A percentile compares a stretch with the other conserved stretches of the same genome.
phyloP scores from a whole-genome alignment of 2,797 vertebrate species.

The Peromyscus melanophrys region DNA sequence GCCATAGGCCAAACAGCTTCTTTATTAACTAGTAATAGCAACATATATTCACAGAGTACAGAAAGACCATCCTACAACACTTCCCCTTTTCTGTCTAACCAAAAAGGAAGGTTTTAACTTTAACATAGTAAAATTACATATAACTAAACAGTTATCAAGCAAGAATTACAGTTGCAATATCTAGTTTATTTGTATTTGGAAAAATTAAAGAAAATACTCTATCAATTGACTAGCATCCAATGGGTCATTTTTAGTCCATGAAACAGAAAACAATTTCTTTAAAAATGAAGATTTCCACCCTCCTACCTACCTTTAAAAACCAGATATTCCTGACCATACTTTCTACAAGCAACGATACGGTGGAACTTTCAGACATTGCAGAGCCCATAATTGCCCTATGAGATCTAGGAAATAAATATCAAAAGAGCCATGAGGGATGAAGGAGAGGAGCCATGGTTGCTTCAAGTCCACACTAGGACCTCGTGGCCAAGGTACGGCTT shows the following conservation, averaged over 20 bases:
- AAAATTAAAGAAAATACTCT: too few species aligned
- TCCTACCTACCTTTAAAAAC: background rate
- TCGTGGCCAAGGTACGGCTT: fast-evolving
- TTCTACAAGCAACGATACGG: background rate
- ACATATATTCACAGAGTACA: too few species aligned
- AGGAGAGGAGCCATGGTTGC: too few species aligned
- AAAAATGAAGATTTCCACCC: background rate
- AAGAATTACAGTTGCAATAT: too few species aligned
- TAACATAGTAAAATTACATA: too few species aligned
- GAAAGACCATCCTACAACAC: too few species aligned
- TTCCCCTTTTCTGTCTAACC: too few species aligned
- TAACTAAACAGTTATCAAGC: too few species aligned
- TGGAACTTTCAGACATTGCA: background rate
- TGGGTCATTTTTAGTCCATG: slow-evolving; percentile 11
- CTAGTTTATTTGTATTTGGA: too few species aligned
- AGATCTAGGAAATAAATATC: background rate
- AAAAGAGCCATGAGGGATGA: background rate
- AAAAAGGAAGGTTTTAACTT: too few species aligned
- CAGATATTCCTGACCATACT: background rate
- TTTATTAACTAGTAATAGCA: too few species aligned
- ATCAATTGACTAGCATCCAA: background rate
- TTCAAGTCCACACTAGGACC: background rate
- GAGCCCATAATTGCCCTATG: background rate
- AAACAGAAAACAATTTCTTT: slow-evolving; percentile 41
- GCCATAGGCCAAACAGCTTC: too few species aligned